phyloP scores from a whole-genome alignment of 1,140 invertebrate species.

The Scaptomyza montana region DNA sequence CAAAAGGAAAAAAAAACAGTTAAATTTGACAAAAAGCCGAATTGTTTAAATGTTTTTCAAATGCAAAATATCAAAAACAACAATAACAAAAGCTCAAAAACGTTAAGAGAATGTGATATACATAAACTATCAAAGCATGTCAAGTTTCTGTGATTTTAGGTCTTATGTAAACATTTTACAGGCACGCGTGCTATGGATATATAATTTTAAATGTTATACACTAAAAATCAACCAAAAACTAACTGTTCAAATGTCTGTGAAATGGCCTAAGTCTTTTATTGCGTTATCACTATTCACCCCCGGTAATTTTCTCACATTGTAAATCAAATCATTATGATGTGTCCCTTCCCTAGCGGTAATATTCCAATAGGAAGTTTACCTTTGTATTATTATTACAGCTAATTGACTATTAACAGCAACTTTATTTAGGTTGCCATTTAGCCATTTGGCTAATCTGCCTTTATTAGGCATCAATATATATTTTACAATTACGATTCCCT shows the following conservation, averaged over 20 bases:
- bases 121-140: constrained; percentile 46
- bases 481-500: constrained; percentile 52
- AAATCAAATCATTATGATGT: constrained; percentile 66
- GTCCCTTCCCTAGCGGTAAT: constrained; percentile 14
- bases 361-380: constrained; percentile 8
- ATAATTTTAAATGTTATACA: constrained; percentile 32
- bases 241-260: constrained; percentile 20
- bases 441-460: constrained; percentile 34
- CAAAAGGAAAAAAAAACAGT: constrained; percentile 25
- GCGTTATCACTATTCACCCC: constrained; percentile 1
- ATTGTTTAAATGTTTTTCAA: constrained; percentile 54
- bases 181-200: constrained; percentile 53
- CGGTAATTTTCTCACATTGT: constrained; percentile 29
- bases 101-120: constrained; percentile 35
- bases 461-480: constrained; percentile 57
- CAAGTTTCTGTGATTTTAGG: constrained; percentile 36
- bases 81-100: constrained; percentile 15
- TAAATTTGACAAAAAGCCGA: constrained; percentile 24
- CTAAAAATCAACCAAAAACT: not conserved
- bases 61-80: constrained; percentile 11
- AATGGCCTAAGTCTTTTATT: constrained; percentile 1
- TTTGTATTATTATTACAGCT: constrained; percentile 25
- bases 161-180: constrained; percentile 50
- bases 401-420: constrained; percentile 71
- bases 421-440: constrained; percentile 58